Percentiles rank a stretch among this genome's conserved stretches.
Conservation (phyloP, 2,113 vertebrate species). For the Casuarius casuarius region DNA sequence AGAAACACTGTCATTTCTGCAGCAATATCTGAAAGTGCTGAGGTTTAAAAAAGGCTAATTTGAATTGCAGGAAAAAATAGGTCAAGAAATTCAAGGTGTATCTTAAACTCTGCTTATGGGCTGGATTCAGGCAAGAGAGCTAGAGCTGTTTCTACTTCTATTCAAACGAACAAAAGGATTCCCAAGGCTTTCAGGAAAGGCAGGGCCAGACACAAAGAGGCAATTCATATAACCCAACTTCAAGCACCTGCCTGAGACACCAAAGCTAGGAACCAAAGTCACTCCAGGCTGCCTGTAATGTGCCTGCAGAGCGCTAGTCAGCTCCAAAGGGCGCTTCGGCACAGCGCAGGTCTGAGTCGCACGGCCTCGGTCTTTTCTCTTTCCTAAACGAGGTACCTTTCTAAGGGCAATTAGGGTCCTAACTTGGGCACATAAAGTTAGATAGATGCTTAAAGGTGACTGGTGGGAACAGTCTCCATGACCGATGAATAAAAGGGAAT, state of each 20-base stretch:
- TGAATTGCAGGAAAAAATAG: constrained; percentile 22
- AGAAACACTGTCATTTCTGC: neutral
- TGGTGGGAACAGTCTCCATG: neutral
- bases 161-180: constrained; percentile 1
- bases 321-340: neutral
- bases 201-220: neutral
- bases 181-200: neutral
- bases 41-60: neutral
- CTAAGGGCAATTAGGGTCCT: neutral
- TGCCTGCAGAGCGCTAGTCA: neutral
- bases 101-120: neutral
- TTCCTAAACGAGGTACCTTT: neutral
- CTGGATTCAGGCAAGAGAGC: neutral
- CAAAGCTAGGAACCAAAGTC: neutral
- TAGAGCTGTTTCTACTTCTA: neutral
- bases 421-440: neutral
- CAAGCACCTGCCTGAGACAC: neutral
- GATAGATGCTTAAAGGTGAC: neutral
- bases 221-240: neutral
- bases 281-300: neutral
- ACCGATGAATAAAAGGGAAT: neutral
- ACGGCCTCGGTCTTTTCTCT: neutral
- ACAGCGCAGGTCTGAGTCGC: neutral
- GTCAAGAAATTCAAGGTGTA: neutral
- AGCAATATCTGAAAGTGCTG: neutral